Conservation (phyloP, 2,888 invertebrate species). For the Heliconius erato region DNA sequence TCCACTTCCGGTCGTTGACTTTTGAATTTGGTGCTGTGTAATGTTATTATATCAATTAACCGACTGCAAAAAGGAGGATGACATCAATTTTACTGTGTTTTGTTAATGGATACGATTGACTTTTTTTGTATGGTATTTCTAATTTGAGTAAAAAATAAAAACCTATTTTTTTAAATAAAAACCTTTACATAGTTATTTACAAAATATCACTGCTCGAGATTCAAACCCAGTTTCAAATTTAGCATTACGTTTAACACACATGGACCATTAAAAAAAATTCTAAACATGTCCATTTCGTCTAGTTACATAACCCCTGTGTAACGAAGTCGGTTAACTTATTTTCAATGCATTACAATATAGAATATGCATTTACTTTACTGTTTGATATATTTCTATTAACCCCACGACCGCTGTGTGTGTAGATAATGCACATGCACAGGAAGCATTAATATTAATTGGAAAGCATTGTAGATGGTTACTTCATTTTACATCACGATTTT, state of each 20-base stretch:
- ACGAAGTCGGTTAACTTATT: conserved; percentile 20
- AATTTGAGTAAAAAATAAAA: no score
- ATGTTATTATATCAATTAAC: neutral
- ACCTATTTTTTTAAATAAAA: no score
- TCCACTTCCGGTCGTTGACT: neutral
- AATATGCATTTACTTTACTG: conserved; percentile 26
- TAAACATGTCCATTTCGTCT: neutral
- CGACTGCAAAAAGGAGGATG: no score
- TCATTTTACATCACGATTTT: conserved; percentile 48
- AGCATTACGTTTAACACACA: no score
- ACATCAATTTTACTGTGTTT: no score
- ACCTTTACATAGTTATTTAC: no score
- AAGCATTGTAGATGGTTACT: conserved; percentile 51
- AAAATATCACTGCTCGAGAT: no score
- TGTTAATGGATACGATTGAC: no score
- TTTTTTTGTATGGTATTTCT: no score
- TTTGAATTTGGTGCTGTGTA: neutral
- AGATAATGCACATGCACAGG: conserved; percentile 50
- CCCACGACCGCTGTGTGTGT: conserved; percentile 39
- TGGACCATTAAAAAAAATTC: neutral
- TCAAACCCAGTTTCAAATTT: no score
- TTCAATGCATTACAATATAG: conserved; percentile 27
- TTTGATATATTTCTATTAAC: conserved; percentile 46
- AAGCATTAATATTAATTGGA: conserved; percentile 55
- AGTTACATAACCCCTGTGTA: neutral